Percentiles rank a stretch among this genome's conserved stretches.
phyloP scores from a whole-genome alignment of 2,113 vertebrate genomes.

The Alligator mississippiensis region DNA sequence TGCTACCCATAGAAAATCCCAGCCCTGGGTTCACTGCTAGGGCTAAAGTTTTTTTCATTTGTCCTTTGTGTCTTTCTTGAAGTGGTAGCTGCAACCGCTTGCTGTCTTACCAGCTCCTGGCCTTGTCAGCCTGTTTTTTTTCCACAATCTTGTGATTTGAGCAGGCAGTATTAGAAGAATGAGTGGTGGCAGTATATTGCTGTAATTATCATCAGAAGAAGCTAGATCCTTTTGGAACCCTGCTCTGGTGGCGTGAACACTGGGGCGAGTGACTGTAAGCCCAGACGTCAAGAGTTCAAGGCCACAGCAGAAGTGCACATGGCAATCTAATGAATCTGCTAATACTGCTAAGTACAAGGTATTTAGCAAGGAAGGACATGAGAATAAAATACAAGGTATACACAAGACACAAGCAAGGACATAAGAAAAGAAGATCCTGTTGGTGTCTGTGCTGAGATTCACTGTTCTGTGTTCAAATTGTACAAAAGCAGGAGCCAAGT shows the following conservation, averaged over 20 bases:
- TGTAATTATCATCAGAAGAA: not conserved
- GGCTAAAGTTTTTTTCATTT: not conserved
- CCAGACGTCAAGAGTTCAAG: too few species aligned
- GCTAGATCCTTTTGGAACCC: not conserved
- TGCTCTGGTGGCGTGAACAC: too few species aligned
- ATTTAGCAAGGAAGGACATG: too few species aligned
- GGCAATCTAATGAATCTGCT: too few species aligned
- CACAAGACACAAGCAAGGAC: too few species aligned
- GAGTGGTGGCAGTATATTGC: fast-evolving
- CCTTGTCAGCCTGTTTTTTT: not conserved
- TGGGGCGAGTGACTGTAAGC: too few species aligned
- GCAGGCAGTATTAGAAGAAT: not conserved
- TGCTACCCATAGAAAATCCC: not conserved
- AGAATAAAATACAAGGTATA: too few species aligned
- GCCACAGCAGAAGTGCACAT: too few species aligned
- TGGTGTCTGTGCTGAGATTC: not conserved
- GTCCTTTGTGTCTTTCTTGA: not conserved
- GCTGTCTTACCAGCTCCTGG: not conserved
- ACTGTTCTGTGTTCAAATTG: not conserved
- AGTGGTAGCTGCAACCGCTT: not conserved
- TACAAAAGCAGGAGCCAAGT: not conserved
- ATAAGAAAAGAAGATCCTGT: too few species aligned
- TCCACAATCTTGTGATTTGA: not conserved
- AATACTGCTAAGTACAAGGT: too few species aligned
- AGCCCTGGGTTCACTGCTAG: not conserved